A percentile compares a stretch with the other conserved stretches of the same genome.
Conservation (phyloP, 2,797 vertebrate genomes). For the Bufotes viridis region DNA sequence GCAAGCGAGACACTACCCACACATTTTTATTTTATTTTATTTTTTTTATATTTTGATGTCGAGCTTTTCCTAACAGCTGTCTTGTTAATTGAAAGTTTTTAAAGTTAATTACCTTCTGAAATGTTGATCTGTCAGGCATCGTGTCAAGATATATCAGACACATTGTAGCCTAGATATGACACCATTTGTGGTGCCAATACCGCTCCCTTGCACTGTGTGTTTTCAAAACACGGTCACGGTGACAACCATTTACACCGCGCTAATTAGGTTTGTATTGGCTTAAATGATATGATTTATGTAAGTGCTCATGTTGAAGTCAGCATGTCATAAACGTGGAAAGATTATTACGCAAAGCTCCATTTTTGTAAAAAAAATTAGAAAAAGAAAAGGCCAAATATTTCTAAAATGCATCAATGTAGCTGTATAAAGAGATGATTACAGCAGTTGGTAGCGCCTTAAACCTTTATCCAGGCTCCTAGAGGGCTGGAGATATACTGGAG, state of each 20-base stretch:
- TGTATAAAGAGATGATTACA: neutral
- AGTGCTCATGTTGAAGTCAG: slow-evolving; percentile 43
- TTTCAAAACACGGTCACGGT: slow-evolving; percentile 62
- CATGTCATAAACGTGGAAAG: slow-evolving; percentile 19
- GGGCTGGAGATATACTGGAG: too few species aligned
- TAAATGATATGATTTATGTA: slow-evolving; percentile 59
- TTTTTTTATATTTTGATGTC: slow-evolving; percentile 11
- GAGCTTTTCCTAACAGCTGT: slow-evolving; percentile 54
- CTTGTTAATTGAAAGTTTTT: slow-evolving; percentile 64
- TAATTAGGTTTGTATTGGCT: slow-evolving; percentile 60
- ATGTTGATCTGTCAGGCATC: slow-evolving; percentile 70
- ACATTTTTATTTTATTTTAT: slow-evolving; percentile 16
- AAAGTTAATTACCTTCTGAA: slow-evolving; percentile 67
- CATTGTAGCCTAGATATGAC: slow-evolving; percentile 67
- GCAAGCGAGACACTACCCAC: neutral
- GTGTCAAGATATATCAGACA: slow-evolving; percentile 71
- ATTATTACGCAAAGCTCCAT: neutral
- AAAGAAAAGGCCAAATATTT: neutral
- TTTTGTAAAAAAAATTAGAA: neutral
- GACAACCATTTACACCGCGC: slow-evolving; percentile 59
- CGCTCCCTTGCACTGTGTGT: slow-evolving; percentile 63
- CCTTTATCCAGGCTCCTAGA: neutral
- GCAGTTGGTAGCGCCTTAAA: neutral
- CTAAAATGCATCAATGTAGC: neutral
- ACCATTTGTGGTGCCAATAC: slow-evolving; percentile 69